Conservation (phyloP, 2,888 invertebrate species). For the Lasiommata megera region DNA sequence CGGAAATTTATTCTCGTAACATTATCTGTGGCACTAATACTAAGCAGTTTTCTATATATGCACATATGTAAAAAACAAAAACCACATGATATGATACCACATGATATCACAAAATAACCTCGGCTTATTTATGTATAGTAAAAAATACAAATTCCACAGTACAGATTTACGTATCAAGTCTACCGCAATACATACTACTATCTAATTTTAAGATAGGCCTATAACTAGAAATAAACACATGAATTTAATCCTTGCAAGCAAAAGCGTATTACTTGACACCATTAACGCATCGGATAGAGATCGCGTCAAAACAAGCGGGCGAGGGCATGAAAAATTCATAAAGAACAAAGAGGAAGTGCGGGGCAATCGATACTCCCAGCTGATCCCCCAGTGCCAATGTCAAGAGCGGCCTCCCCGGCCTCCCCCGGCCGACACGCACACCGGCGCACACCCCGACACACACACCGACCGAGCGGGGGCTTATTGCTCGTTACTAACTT, state of each 20-base stretch:
- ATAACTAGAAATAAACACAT: background rate
- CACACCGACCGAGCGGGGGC: background rate
- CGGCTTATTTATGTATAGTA: too few relatives aligned
- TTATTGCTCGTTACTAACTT: background rate
- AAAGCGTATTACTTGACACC: background rate
- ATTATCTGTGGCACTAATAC: too few relatives aligned
- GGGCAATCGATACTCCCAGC: conserved; percentile 73
- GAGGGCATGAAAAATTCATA: conserved; percentile 69
- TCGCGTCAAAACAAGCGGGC: conserved; percentile 37
- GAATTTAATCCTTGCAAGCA: background rate
- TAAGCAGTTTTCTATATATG: too few relatives aligned
- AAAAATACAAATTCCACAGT: too few relatives aligned
- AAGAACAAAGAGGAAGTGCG: conserved; percentile 66
- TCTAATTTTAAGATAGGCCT: too few relatives aligned
- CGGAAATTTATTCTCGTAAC: too few relatives aligned
- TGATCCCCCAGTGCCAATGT: conserved; percentile 72
- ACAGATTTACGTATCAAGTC: too few relatives aligned
- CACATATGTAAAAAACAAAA: too few relatives aligned
- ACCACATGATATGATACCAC: too few relatives aligned
- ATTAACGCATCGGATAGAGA: conserved; percentile 20
- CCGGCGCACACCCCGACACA: conserved; percentile 13
- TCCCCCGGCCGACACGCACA: conserved; percentile 26
- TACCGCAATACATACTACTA: too few relatives aligned
- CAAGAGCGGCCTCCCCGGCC: conserved; percentile 53
- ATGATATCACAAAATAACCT: too few relatives aligned